Percentiles rank a stretch among this genome's conserved stretches.
phyloP scores from a whole-genome alignment of 2,113 vertebrate species.

The Motacilla alba region DNA sequence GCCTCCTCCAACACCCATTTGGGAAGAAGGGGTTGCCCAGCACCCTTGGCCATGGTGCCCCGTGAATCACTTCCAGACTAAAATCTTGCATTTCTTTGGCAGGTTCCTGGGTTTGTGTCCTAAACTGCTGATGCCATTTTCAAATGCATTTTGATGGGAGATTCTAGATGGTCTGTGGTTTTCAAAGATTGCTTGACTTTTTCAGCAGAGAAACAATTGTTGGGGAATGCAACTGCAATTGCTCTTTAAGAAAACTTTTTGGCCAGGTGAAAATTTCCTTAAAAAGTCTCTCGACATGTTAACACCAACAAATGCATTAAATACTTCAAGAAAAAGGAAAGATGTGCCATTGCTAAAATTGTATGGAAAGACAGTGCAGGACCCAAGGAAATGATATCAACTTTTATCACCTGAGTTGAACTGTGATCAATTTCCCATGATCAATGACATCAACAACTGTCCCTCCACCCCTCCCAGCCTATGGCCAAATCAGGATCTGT shows the following conservation, averaged over 20 bases:
- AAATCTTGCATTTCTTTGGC: background rate
- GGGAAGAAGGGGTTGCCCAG: background rate
- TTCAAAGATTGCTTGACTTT: background rate
- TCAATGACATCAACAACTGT: background rate
- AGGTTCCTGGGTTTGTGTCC: background rate
- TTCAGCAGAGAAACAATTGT: background rate
- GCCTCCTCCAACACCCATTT: background rate
- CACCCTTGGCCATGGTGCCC: fast-evolving
- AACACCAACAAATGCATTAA: background rate
- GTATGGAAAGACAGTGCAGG: background rate
- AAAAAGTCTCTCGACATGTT: background rate
- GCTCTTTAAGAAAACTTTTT: background rate
- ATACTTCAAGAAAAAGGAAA: background rate
- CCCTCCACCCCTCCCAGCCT: background rate
- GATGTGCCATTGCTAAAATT: background rate
- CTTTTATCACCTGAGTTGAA: background rate
- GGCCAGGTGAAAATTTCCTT: background rate
- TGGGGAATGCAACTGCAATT: background rate
- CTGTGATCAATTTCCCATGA: background rate
- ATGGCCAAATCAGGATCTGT: background rate
- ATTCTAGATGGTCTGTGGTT: background rate
- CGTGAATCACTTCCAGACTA: background rate
- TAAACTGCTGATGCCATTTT: background rate
- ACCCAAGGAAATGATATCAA: background rate
- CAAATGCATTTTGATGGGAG: background rate